phyloP scores from a whole-genome alignment of 2,888 invertebrate species.

The Harmothoe impar region DNA sequence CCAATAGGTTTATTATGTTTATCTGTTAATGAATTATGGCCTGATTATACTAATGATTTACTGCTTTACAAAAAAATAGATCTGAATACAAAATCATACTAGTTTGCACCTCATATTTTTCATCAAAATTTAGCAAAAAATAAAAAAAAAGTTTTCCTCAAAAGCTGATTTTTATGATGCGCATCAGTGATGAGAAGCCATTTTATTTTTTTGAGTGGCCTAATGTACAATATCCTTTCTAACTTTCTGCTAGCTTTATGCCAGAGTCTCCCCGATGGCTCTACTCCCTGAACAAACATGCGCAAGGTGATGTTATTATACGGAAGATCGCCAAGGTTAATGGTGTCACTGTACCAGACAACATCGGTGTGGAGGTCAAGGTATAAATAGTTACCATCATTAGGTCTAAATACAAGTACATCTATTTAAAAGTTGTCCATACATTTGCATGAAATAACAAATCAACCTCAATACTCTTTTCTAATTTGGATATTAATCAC shows the following conservation, averaged over 20 bases:
- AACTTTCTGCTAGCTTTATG: constrained; percentile 85
- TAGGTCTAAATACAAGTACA: background rate
- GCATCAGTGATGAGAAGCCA: too few species aligned
- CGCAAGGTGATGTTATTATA: constrained; percentile 87
- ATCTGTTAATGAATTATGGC: too few species aligned
- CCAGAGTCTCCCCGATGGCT: constrained; percentile 91
- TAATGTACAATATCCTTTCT: too few species aligned
- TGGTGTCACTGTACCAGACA: constrained; percentile 80
- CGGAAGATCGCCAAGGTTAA: constrained; percentile 88
- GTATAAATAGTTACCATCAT: constrained; percentile 41
- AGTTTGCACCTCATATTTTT: too few species aligned
- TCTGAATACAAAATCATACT: too few species aligned
- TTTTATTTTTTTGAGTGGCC: too few species aligned
- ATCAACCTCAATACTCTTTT: background rate
- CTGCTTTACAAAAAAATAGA: too few species aligned
- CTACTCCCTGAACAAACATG: constrained; percentile 87
- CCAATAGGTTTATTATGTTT: too few species aligned
- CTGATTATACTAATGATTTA: too few species aligned
- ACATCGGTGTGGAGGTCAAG: constrained; percentile 49
- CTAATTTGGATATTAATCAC: background rate
- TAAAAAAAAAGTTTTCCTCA: too few species aligned
- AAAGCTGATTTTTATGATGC: too few species aligned
- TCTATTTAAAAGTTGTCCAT: background rate
- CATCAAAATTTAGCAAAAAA: too few species aligned
- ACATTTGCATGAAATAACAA: background rate